These are phyloP conservation scores for Lonchura striata DNA, from an alignment of 2,113 vertebrate species.

Conservation along the genomic window DNA sequence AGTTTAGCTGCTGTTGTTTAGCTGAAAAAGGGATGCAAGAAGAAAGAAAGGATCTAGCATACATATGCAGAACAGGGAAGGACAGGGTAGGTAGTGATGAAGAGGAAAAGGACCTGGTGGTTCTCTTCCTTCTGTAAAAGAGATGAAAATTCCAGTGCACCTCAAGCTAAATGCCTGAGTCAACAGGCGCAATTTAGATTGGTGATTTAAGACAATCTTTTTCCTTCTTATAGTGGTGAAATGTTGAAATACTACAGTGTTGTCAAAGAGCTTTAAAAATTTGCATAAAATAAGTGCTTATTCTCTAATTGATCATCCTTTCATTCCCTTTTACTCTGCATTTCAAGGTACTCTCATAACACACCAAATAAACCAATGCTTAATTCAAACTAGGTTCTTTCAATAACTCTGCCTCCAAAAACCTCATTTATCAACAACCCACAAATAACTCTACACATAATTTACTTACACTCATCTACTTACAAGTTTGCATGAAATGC, in stretches of 20 bases:
- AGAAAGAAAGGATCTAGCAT: neutral
- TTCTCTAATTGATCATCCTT: neutral
- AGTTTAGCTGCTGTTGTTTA: neutral
- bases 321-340: neutral
- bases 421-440: neutral
- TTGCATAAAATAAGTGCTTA: neutral
- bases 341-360: neutral
- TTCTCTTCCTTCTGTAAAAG: neutral
- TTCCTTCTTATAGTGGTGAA: neutral
- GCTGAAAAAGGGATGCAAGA: neutral
- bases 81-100: neutral
- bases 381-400: neutral
- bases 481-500: neutral
- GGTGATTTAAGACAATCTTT: neutral
- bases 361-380: neutral
- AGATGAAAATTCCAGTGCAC: neutral
- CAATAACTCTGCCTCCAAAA: neutral
- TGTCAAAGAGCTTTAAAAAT: neutral
- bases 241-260: neutral
- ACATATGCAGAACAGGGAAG: neutral
- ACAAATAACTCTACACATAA: neutral
- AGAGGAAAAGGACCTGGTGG: neutral
- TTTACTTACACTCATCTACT: neutral
- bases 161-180: neutral
- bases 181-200: neutral